Base-by-base conservation (phyloP, 2,113 vertebrate genomes). In the Spea bombifrons region DNA sequence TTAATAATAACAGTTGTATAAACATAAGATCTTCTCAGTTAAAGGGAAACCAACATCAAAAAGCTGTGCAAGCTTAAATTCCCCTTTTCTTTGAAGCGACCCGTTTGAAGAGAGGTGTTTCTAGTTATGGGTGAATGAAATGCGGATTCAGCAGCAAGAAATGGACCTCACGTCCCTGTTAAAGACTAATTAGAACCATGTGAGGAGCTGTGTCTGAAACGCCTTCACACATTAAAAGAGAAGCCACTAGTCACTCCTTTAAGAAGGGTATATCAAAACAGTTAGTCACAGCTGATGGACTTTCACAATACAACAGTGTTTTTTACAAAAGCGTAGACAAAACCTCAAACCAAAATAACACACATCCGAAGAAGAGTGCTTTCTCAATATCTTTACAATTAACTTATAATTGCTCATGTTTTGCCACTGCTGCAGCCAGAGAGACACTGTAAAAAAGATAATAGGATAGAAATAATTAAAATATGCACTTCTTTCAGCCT, bases 1-100 rank as follows among this genome's bases (percentile, higher is more conserved):
- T 90, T 92, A 91, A 92, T 92, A 90, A 90, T 91, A 94, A 92
- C 93, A 95, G 94, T 95, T 95, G 94, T 95, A 91, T 91, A 94
- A 95, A 95, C 91, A 95, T 82, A 89, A 93, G 90, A 88, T 90
- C 89, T 87, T 87, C 90, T 92, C 88, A 89, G 90, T 92, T 93
- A 93, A 94, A 93, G 91, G 91, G 89, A 94, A 92, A 87, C 85
- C 84, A 90, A 94, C 94, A 94, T 95, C 94, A 95, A 94, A 95
- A 93, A 95, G 92, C 91, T 91, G 89, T 71, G 90, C 91, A 93
- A 94, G 90, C 88, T 89, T 90, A 93, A 93, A 92, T 90, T 83
- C 83, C 75, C 82, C 85, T 88, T 87, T 88, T 89, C 93, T 94
- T 94, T 93, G 89, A 93, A 94, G 90, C 88, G 85, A 84, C 78